Evolutionary conservation across 2,113 vertebrate species (phyloP).

Genomic region (Oncorhynchus gorbuscha): DNA sequence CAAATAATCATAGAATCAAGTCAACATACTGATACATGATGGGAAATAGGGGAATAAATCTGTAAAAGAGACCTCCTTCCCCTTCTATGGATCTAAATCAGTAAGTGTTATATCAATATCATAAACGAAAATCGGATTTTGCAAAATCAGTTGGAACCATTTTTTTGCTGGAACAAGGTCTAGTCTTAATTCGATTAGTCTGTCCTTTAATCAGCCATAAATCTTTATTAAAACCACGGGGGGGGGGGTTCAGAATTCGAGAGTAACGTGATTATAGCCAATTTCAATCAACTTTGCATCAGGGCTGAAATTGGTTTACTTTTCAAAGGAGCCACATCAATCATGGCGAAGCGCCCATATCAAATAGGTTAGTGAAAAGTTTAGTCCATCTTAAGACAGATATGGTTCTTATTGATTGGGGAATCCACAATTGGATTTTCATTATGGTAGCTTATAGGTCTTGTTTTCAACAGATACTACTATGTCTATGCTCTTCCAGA

Average conservation of each 20-base stretch:
- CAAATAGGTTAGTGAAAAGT: background rate
- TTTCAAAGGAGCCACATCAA: constrained; percentile 81
- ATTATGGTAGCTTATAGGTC: too few species aligned
- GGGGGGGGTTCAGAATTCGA: constrained; percentile 77
- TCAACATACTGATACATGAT: background rate
- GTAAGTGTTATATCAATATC: constrained; percentile 55
- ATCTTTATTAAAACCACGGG: constrained; percentile 80
- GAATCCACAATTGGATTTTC: too few species aligned
- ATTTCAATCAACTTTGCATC: constrained; percentile 85
- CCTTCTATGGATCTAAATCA: constrained; percentile 1
- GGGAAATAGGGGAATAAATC: background rate
- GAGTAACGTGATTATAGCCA: constrained; percentile 82
- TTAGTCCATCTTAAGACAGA: too few species aligned
- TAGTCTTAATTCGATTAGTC: constrained; percentile 79
- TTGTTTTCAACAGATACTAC: too few species aligned
- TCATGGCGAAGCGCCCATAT: constrained; percentile 73
- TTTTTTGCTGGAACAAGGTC: constrained; percentile 62
- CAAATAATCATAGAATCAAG: background rate
- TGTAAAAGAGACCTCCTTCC: background rate
- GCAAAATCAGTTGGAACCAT: constrained; percentile 10
- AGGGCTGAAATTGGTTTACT: constrained; percentile 85
- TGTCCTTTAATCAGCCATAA: constrained; percentile 78
- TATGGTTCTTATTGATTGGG: too few species aligned
- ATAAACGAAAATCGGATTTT: constrained; percentile 60
- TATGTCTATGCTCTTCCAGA: too few species aligned